Evolutionary conservation across 1,140 invertebrate species (phyloP).

Genomic region (Camponotus floridanus): DNA sequence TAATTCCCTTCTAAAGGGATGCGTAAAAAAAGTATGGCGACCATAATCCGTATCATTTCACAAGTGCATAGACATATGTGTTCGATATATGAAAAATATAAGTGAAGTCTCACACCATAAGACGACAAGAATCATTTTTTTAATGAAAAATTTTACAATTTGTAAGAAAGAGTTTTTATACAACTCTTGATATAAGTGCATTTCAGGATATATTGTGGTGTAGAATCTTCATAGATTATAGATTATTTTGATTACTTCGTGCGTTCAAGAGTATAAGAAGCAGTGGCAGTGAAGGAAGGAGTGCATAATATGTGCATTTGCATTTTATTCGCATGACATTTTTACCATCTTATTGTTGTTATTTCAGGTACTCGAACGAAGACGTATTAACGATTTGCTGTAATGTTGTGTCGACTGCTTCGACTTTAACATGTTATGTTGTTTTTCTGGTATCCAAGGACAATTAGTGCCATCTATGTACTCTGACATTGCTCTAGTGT

Average conservation of each 20-base stretch:
- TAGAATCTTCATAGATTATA: conserved; percentile 53
- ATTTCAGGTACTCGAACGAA: conserved; percentile 36
- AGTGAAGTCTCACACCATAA: not conserved
- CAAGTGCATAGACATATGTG: not conserved
- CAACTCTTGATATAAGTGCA: not conserved
- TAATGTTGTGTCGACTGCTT: conserved; percentile 31
- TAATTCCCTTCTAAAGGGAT: conserved; percentile 3
- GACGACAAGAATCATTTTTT: not conserved
- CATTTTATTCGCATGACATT: conserved; percentile 33
- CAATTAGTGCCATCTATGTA: conserved; percentile 61
- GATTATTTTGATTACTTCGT: conserved; percentile 11
- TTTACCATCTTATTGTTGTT: conserved; percentile 67
- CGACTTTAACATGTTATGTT: conserved; percentile 62
- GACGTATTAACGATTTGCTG: conserved; percentile 32
- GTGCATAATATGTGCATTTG: conserved; percentile 61
- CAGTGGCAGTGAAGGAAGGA: not conserved
- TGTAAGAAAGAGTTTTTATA: not conserved
- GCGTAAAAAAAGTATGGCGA: conserved; percentile 8
- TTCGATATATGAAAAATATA: not conserved
- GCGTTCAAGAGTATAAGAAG: not conserved
- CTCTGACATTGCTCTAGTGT: not conserved
- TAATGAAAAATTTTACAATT: not conserved
- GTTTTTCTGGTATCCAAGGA: conserved; percentile 74
- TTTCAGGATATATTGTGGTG: not conserved
- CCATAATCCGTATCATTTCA: not conserved